Evolutionary conservation across 64 coral and sea anemone genomes (phyloP), one percentile per base, ranked within the genome.

Genomic region (Cladopsammia gracilis): DNA sequence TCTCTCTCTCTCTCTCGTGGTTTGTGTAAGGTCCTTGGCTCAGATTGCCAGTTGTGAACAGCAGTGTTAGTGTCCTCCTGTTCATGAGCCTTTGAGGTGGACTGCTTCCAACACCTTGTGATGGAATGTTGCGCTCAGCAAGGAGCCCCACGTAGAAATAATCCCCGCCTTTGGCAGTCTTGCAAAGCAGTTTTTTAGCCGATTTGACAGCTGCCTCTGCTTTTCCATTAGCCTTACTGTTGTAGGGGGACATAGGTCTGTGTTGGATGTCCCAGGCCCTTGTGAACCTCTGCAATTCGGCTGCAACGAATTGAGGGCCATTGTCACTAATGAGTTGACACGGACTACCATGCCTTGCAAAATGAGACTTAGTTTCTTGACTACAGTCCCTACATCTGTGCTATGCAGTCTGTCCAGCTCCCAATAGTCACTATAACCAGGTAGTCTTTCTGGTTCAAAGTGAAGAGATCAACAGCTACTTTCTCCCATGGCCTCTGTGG

Each of bases 21-120:
- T 20, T 19, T 65, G 10, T 19, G 0, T 65, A 65, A 20, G 62
- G 10, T 65, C n/a, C 70, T n/a, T 58, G 90, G 90, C 20, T 83
- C 25, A 92, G 68, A 20, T 50, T 53, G 56, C 68, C 73, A 46
- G 79, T 73, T 19, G 58, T 75, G 19, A 46, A 60, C 6, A 90
- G 88, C 19, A 6, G 5, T 20, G 76, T 50, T 43, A 59, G 13
- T 52, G 70, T 90, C 88, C 52, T 90, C 11, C 76, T 53, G 47
- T 90, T 90, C 14, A 80, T 15, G 5, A 90, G 49, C 4, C 76
- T 8, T 68, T 90, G 89, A 62, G 62, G 76, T 25, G 76, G 76
- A 69, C 71, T 92, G 22, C n/a, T n/a, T n/a, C n/a, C n/a, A n/a
- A n/a, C n/a, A n/a, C n/a, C n/a, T n/a, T n/a, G n/a, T n/a, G n/a